Conservation (phyloP, 2,113 vertebrate species). For the Elephas maximus region DNA sequence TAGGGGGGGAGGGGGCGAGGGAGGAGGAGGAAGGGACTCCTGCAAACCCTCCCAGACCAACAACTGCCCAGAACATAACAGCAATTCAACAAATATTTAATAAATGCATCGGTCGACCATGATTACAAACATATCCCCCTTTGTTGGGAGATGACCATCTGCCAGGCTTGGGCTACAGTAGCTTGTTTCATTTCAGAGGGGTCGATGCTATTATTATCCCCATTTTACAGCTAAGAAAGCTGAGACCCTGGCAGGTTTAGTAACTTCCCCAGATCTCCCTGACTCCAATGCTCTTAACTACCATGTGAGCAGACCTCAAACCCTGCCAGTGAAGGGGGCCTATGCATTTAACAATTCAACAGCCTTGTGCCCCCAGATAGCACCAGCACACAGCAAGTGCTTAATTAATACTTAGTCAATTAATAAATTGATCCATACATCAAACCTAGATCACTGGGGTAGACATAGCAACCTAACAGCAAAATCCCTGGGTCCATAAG, state of each 20-base stretch:
- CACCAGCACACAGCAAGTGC: not conserved
- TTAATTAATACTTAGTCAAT: not conserved
- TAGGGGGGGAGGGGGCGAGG: not conserved
- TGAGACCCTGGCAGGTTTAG: not conserved
- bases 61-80: not conserved
- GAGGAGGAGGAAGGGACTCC: not conserved
- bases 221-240: conserved; percentile 8
- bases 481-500: not conserved
- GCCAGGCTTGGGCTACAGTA: not conserved
- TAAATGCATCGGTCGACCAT: not conserved
- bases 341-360: not conserved
- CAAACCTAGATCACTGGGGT: not conserved
- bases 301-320: not conserved
- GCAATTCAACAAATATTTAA: not conserved
- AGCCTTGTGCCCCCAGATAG: not conserved
- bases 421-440: not conserved
- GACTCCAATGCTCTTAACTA: not conserved
- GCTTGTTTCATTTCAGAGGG: not conserved
- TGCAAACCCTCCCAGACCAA: not conserved
- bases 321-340: not conserved
- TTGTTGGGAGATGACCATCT: not conserved
- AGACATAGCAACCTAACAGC: not conserved
- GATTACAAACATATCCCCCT: not conserved
- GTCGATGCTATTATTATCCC: not conserved
- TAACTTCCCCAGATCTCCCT: not conserved